phyloP scores from a whole-genome alignment of 2,888 invertebrate species.

The Allacma fusca region DNA sequence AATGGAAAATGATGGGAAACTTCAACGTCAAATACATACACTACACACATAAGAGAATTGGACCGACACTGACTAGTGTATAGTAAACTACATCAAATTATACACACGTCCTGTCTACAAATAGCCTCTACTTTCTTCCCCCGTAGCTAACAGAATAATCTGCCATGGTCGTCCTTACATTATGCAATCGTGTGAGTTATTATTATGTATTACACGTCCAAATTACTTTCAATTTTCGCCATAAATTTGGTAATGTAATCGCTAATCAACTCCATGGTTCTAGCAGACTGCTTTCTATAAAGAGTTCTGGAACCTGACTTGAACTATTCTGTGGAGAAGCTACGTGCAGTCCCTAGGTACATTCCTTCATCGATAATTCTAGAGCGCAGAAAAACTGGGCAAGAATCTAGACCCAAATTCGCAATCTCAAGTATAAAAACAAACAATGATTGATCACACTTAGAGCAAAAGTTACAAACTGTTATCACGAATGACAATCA shows the following conservation, averaged over 20 bases:
- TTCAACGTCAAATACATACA: slow-evolving; percentile 23
- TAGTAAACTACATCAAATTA: slow-evolving; percentile 21
- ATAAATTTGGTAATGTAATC: slow-evolving; percentile 25
- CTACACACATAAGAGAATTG: slow-evolving; percentile 26
- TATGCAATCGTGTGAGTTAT: background rate
- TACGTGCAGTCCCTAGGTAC: too few relatives aligned
- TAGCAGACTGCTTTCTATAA: background rate
- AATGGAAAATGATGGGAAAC: slow-evolving; percentile 43
- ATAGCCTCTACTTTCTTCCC: slow-evolving; percentile 13
- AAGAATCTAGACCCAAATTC: too few relatives aligned
- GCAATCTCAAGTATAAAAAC: too few relatives aligned
- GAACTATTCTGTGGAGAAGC: too few relatives aligned
- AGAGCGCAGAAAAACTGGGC: too few relatives aligned
- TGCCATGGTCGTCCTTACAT: slow-evolving; percentile 3
- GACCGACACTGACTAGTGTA: slow-evolving; percentile 5
- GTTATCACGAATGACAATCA: too few relatives aligned
- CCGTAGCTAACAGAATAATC: background rate
- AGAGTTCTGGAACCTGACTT: too few relatives aligned
- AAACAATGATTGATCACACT: too few relatives aligned
- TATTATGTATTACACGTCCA: slow-evolving; percentile 25
- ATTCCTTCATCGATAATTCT: too few relatives aligned
- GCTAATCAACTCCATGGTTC: background rate
- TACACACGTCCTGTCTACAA: slow-evolving; percentile 27
- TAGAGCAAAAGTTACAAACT: too few relatives aligned
- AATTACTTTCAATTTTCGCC: slow-evolving; percentile 17